These are phyloP conservation scores for Luperina testacea DNA, from an alignment of 2,888 invertebrate species.

Conservation along the genomic window DNA sequence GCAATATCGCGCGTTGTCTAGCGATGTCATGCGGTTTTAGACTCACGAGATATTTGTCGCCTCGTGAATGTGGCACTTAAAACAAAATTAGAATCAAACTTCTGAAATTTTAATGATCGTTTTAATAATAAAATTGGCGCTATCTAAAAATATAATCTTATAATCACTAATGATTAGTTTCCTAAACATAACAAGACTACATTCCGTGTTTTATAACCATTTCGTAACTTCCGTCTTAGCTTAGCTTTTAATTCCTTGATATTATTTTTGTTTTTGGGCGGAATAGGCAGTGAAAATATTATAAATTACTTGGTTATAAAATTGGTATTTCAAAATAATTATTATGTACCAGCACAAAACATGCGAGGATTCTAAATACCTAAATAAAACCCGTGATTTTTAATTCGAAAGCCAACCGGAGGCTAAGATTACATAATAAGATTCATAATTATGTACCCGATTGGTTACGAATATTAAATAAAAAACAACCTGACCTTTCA, in stretches of 20 bases:
- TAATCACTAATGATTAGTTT: constrained; percentile 22
- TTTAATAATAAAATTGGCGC: too few species aligned
- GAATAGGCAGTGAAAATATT: background rate
- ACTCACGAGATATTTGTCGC: background rate
- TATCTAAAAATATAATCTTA: constrained; percentile 13
- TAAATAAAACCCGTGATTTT: background rate
- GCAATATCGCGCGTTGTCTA: background rate
- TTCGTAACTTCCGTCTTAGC: background rate
- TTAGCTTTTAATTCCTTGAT: background rate
- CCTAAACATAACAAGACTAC: constrained; percentile 4
- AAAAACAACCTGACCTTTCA: background rate
- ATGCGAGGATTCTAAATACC: background rate
- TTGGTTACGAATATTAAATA: background rate
- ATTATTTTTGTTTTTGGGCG: background rate
- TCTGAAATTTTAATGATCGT: background rate
- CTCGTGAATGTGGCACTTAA: background rate
- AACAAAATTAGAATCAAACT: background rate
- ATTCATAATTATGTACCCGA: background rate
- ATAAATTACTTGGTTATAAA: background rate
- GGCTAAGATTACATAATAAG: background rate
- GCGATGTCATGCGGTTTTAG: background rate
- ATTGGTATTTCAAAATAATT: background rate
- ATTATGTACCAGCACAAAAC: background rate
- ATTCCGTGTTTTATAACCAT: constrained; percentile 24
- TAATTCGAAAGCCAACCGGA: background rate